Conservation (phyloP, 2,113 vertebrate species). For the Turnix velox region DNA sequence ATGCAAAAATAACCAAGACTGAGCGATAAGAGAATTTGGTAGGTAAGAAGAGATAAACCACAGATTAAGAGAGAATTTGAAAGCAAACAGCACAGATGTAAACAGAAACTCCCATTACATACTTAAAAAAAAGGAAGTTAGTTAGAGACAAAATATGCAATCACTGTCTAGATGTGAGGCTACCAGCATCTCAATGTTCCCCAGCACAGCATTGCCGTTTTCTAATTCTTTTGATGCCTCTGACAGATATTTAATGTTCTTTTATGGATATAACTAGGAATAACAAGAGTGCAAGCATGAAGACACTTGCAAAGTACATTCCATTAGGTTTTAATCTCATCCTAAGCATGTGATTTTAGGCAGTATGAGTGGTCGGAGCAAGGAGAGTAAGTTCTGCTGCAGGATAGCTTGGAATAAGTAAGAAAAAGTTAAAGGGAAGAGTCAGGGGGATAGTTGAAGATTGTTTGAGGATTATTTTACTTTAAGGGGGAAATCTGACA, state of each 20-base stretch:
- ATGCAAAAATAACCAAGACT: not conserved
- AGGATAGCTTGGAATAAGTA: not conserved
- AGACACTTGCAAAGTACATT: not conserved
- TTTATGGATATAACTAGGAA: not conserved
- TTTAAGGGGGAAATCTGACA: not conserved
- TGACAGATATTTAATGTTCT: not conserved
- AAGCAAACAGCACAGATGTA: not conserved
- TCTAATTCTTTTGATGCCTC: not conserved
- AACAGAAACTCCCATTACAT: not conserved
- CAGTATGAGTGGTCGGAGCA: not conserved
- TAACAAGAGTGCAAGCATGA: not conserved
- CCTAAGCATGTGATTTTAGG: not conserved
- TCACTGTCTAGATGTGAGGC: not conserved
- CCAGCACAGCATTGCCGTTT: not conserved
- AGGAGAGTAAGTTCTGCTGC: not conserved
- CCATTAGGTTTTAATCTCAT: not conserved
- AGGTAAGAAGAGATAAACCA: not conserved
- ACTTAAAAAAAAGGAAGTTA: not conserved
- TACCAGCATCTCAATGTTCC: not conserved
- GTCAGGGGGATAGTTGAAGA: not conserved
- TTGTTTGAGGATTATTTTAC: not conserved
- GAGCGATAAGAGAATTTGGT: not conserved
- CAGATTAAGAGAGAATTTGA: not conserved
- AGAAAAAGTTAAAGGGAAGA: not conserved
- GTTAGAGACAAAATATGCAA: not conserved